Percentiles rank a stretch among this genome's conserved stretches.
Conservation (phyloP, 2,113 vertebrate genomes). For the Chionomys nivalis region DNA sequence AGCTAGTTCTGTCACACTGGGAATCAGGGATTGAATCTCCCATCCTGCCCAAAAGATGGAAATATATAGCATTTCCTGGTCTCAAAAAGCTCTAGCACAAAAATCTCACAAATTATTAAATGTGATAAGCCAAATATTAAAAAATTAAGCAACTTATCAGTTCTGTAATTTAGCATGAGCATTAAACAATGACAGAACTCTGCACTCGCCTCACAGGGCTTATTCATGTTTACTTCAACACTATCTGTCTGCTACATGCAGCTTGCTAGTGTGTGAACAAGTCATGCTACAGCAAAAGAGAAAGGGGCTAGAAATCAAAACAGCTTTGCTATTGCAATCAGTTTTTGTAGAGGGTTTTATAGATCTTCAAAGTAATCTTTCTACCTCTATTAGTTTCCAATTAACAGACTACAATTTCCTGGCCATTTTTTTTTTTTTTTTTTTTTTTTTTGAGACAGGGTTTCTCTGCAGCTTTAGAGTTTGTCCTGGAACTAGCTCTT, state of each 20-base stretch:
- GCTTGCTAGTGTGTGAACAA: background rate
- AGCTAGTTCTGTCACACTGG: background rate
- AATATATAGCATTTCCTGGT: conserved; percentile 11
- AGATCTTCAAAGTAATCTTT: background rate
- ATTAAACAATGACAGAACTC: conserved; percentile 21
- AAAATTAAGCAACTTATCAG: background rate
- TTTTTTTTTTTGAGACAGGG: too few species aligned
- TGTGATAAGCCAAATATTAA: background rate
- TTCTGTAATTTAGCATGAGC: conserved; percentile 14
- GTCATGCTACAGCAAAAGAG: background rate
- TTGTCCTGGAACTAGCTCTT: too few species aligned
- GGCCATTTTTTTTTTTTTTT: background rate
- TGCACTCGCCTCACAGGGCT: background rate
- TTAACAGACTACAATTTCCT: background rate
- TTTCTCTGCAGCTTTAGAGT: too few species aligned
- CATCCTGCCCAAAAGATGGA: background rate
- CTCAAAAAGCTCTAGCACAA: background rate
- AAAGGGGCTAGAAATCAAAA: background rate
- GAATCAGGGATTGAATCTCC: background rate
- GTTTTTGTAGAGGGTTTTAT: background rate
- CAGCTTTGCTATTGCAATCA: background rate
- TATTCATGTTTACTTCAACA: background rate
- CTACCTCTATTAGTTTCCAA: background rate
- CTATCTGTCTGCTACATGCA: background rate
- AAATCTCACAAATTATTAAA: background rate